Evolutionary conservation across 2,888 invertebrate species (phyloP).

Genomic region (Strigamia maritima): DNA sequence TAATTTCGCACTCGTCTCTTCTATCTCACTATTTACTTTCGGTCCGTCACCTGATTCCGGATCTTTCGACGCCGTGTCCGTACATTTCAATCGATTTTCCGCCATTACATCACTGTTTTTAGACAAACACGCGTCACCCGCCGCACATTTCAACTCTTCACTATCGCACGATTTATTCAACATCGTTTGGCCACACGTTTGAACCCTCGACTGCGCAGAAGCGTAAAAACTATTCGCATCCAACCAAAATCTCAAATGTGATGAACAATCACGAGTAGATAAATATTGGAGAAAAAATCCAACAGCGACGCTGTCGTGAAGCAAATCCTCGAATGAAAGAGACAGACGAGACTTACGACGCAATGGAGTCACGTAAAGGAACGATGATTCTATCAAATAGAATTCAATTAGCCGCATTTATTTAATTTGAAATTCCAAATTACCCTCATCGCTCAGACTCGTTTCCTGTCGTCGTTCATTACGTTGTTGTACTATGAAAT

Average conservation of each 20-base stretch:
- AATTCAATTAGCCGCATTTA: not conserved
- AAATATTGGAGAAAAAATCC: slow-evolving; percentile 82
- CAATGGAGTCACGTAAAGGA: slow-evolving; percentile 39
- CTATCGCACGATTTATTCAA: not conserved
- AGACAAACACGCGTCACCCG: not conserved
- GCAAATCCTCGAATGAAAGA: slow-evolving; percentile 69
- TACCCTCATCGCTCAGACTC: slow-evolving; percentile 3
- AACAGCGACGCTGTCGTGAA: slow-evolving; percentile 73
- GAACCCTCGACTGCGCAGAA: slow-evolving; percentile 32
- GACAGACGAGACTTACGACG: slow-evolving; percentile 58
- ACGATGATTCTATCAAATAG: not conserved
- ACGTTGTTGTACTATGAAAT: not conserved
- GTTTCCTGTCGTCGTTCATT: slow-evolving; percentile 7
- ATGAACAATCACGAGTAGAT: slow-evolving; percentile 65
- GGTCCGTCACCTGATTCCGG: not conserved
- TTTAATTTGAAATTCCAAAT: not conserved
- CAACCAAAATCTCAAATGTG: slow-evolving; percentile 56
- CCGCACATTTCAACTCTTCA: not conserved
- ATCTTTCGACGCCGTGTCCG: not conserved
- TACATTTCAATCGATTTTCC: not conserved
- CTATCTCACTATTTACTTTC: not conserved
- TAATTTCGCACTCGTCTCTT: not conserved
- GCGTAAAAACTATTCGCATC: slow-evolving; percentile 55
- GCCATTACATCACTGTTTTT: not conserved
- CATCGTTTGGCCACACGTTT: not conserved